Percentiles rank a stretch among this genome's conserved stretches.
Conservation (phyloP, 2,888 invertebrate species). For the Clepsis dumicolana region DNA sequence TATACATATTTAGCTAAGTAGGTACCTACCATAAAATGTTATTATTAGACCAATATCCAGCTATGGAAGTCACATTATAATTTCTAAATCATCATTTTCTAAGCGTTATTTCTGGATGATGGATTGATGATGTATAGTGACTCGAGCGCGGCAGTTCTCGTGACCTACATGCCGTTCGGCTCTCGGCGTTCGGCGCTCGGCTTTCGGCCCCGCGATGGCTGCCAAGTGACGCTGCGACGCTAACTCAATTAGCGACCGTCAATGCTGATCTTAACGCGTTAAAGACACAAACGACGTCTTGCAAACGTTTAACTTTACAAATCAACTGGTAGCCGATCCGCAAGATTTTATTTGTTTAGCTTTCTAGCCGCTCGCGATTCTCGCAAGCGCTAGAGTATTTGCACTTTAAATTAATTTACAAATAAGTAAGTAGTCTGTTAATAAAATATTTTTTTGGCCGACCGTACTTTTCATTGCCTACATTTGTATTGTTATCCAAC, state of each 20-base stretch:
- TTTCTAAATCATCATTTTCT: not conserved
- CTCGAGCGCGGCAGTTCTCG: conserved; percentile 43
- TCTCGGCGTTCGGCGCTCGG: conserved; percentile 36
- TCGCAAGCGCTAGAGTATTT: not conserved
- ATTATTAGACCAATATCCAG: not conserved
- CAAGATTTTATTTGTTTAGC: not conserved
- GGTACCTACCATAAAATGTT: not conserved
- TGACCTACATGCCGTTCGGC: conserved; percentile 57
- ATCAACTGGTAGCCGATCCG: not conserved
- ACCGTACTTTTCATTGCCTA: no score
- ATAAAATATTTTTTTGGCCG: no score
- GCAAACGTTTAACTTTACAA: not conserved
- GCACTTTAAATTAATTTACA: no score
- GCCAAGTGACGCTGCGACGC: conserved; percentile 50
- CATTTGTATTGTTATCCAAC: no score
- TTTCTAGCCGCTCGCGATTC: not conserved
- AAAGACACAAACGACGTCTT: conserved; percentile 19
- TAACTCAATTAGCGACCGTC: conserved; percentile 63
- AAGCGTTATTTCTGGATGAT: conserved; percentile 14
- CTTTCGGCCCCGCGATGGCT: conserved; percentile 30
- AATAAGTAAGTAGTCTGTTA: no score
- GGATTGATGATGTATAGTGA: conserved; percentile 11
- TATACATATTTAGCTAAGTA: no score
- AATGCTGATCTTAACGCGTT: conserved; percentile 50
- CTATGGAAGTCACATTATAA: not conserved